These are phyloP conservation scores for Portunus trituberculatus DNA, from an alignment of 1,140 invertebrate genomes.

Conservation along the genomic window DNA sequence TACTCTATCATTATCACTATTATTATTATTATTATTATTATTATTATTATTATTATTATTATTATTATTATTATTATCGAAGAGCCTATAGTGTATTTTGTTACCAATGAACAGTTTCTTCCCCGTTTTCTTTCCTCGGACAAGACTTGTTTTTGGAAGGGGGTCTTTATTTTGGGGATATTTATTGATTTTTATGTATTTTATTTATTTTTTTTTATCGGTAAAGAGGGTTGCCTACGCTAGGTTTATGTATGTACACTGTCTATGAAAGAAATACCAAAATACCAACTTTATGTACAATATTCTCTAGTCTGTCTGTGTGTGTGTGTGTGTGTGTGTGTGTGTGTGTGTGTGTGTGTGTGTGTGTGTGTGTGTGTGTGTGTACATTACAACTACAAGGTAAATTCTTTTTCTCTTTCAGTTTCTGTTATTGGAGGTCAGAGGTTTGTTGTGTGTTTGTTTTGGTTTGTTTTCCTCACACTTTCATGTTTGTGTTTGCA, in stretches of 20 bases:
- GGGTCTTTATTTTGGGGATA: not conserved
- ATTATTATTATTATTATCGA: not conserved
- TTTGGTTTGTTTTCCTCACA: not conserved
- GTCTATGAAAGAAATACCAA: conserved; percentile 13
- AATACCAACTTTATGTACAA: not conserved
- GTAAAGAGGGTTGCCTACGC: too few relatives aligned
- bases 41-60: conserved; percentile 26
- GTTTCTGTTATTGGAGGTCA: not conserved
- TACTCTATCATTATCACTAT: not conserved
- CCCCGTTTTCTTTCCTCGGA: not conserved
- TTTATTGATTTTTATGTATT: not conserved
- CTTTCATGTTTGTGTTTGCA: not conserved
- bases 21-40: conserved; percentile 26
- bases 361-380: not conserved
- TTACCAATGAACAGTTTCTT: not conserved
- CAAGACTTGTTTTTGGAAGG: not conserved
- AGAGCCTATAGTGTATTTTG: not conserved
- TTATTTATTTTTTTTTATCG: too few relatives aligned
- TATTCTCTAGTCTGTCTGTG: not conserved
- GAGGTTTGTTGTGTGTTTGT: not conserved
- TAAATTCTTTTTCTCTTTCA: too few relatives aligned
- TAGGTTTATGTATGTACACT: not conserved
- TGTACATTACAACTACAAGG: too few relatives aligned
- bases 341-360: conserved; percentile 20
- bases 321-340: conserved; percentile 1